These are phyloP conservation scores for Plemyria rubiginata DNA, from an alignment of 2,888 invertebrate species.

Conservation along the genomic window DNA sequence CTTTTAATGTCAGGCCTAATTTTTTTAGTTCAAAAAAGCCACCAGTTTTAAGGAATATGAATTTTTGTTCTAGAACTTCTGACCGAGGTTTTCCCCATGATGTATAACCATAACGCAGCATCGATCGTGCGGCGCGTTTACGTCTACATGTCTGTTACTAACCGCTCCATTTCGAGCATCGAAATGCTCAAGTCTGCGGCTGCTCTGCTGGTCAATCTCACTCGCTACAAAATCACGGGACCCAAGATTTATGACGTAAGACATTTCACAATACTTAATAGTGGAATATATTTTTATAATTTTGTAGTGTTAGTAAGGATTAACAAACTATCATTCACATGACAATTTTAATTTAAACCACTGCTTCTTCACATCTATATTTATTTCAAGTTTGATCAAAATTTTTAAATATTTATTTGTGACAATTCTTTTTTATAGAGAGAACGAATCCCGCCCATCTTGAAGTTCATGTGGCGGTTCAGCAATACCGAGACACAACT, in stretches of 20 bases:
- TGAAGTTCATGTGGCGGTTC: conserved; percentile 87
- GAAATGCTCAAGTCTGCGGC: conserved; percentile 81
- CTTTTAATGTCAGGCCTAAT: too few relatives aligned
- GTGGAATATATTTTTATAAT: too few relatives aligned
- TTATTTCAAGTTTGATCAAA: too few relatives aligned
- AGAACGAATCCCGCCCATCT: conserved; percentile 84
- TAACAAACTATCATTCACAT: too few relatives aligned
- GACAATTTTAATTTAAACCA: too few relatives aligned
- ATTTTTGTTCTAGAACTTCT: conserved; percentile 62
- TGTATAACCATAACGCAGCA: conserved; percentile 66
- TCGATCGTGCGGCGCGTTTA: conserved; percentile 66
- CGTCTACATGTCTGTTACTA: conserved; percentile 75
- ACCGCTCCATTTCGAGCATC: conserved; percentile 86
- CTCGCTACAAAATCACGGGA: conserved; percentile 86
- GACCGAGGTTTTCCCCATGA: conserved; percentile 76
- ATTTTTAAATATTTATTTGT: background rate
- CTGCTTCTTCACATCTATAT: too few relatives aligned
- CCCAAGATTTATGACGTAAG: conserved; percentile 85
- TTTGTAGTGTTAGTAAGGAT: too few relatives aligned
- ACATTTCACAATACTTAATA: background rate
- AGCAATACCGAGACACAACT: conserved; percentile 87
- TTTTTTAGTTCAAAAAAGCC: too few relatives aligned
- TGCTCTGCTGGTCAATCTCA: conserved; percentile 87
- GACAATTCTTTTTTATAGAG: conserved; percentile 64
- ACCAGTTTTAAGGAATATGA: background rate